phyloP scores from a whole-genome alignment of 2,888 invertebrate genomes.

The Drosophila picticornis region DNA sequence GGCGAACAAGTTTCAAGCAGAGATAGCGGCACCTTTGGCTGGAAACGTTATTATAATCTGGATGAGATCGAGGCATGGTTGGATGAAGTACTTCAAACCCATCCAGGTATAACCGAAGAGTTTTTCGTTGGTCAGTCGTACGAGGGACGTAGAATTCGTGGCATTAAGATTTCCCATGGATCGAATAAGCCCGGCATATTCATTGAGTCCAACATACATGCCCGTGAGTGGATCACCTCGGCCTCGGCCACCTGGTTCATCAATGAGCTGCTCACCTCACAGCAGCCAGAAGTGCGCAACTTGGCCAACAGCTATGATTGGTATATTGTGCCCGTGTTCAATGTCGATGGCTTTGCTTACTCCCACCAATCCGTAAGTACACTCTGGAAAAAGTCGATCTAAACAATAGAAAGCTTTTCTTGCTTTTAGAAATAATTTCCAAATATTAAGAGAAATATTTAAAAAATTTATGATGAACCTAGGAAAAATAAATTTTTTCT shows the following conservation, averaged over 20 bases:
- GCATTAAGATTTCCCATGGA: slow-evolving; percentile 86
- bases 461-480: neutral
- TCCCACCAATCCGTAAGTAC: slow-evolving; percentile 87
- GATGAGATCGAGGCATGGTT: slow-evolving; percentile 88
- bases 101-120: slow-evolving; percentile 83
- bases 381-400: neutral
- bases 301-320: slow-evolving; percentile 90
- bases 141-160: slow-evolving; percentile 88
- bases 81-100: slow-evolving; percentile 84
- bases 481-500: neutral
- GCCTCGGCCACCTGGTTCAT: slow-evolving; percentile 90
- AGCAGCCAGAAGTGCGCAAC: slow-evolving; percentile 86
- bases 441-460: neutral
- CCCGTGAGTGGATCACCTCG: slow-evolving; percentile 91
- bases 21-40: slow-evolving; percentile 85
- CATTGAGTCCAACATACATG: slow-evolving; percentile 89
- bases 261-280: slow-evolving; percentile 89
- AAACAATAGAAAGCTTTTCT: neutral
- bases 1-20: slow-evolving; percentile 82
- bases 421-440: neutral
- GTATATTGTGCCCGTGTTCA: slow-evolving; percentile 90
- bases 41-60: slow-evolving; percentile 87
- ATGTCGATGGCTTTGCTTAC: slow-evolving; percentile 91
- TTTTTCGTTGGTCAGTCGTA: slow-evolving; percentile 86
- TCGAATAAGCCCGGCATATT: slow-evolving; percentile 87